A percentile compares a stretch with the other conserved stretches of the same genome.
Evolutionary conservation across 2,888 invertebrate species (phyloP).

Genomic region (Eugnorisma glareosa): DNA sequence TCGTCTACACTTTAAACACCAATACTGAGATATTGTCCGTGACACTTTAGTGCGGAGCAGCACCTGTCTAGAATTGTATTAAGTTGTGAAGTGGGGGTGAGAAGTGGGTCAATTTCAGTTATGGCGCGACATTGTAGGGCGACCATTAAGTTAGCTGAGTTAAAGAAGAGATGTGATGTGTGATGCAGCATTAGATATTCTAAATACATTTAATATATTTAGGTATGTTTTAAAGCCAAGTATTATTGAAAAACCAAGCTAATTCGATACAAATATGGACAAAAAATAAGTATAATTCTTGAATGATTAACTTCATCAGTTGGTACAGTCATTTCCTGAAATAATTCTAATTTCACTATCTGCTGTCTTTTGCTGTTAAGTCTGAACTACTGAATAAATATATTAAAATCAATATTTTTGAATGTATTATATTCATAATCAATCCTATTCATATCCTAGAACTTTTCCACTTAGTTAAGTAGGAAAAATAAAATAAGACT

Average conservation of each 20-base stretch:
- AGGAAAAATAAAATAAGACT: too few species aligned
- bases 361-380: background rate
- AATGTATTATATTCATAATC: too few species aligned
- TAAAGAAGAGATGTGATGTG: background rate
- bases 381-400: too few species aligned
- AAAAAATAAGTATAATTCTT: background rate
- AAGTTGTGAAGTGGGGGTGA: constrained; percentile 40
- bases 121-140: constrained; percentile 32
- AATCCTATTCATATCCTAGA: background rate
- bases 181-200: background rate
- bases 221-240: background rate
- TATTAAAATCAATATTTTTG: too few species aligned
- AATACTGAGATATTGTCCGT: constrained; percentile 41
- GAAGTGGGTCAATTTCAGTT: constrained; percentile 44
- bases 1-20: constrained; percentile 38
- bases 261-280: background rate
- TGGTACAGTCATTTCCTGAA: background rate
- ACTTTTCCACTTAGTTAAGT: background rate
- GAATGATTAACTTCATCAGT: background rate
- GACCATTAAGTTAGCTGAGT: constrained; percentile 9
- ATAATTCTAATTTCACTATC: background rate
- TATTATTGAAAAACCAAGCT: background rate
- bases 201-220: background rate
- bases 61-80: constrained; percentile 58
- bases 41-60: constrained; percentile 44